phyloP scores from a whole-genome alignment of 2,797 vertebrate genomes.

The Cirrhinus molitorella region DNA sequence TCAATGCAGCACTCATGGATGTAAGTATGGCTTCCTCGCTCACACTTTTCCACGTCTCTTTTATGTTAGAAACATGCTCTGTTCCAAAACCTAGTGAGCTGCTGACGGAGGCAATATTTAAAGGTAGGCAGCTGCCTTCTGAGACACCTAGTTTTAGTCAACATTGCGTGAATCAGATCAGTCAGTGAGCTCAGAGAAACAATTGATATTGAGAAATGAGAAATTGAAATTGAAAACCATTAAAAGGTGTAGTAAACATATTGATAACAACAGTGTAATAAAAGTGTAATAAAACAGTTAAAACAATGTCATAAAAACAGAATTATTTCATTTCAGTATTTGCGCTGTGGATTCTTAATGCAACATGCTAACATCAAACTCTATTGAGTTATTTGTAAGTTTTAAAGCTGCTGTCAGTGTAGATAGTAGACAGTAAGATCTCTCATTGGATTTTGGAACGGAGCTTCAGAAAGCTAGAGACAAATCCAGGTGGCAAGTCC shows the following conservation, averaged over 20 bases:
- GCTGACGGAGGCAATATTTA: not conserved
- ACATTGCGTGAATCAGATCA: not conserved
- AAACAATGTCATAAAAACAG: no score
- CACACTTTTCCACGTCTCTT: not conserved
- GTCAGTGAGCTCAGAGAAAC: not conserved
- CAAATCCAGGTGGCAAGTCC: constrained; percentile 81
- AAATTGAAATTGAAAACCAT: no score
- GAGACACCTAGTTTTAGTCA: not conserved
- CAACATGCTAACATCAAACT: not conserved
- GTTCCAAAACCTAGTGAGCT: constrained; percentile 5
- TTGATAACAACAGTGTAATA: not conserved
- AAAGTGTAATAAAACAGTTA: no score
- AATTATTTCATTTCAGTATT: not conserved
- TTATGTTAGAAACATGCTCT: constrained; percentile 70
- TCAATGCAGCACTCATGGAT: constrained; percentile 92
- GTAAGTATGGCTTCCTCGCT: constrained; percentile 76
- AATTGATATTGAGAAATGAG: not conserved
- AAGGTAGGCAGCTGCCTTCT: not conserved
- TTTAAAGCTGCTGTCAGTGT: not conserved
- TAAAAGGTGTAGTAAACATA: not conserved
- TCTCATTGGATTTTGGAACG: constrained; percentile 70
- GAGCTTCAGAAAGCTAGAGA: constrained; percentile 82
- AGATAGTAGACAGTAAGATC: not conserved
- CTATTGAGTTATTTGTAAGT: not conserved
- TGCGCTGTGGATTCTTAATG: not conserved